Evolutionary conservation across 2,888 invertebrate species (phyloP).

Genomic region (Entomobrya proxima): DNA sequence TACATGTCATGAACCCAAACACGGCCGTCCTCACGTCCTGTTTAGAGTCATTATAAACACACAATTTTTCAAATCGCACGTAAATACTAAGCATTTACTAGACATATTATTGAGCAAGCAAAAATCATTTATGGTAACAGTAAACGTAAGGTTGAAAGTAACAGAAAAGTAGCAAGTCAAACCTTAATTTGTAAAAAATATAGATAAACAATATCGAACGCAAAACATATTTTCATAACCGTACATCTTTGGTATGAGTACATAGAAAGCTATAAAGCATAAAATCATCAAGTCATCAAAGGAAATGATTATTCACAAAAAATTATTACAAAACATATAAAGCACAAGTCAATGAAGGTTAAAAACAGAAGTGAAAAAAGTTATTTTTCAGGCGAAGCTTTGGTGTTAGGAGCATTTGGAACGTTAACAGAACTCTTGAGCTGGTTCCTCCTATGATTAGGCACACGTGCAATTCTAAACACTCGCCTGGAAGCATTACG

Average conservation of each 20-base stretch:
- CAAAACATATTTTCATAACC: neutral
- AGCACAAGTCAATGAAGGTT: neutral
- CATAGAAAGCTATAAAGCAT: neutral
- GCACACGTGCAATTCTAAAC: neutral
- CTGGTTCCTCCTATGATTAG: neutral
- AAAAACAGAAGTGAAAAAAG: neutral
- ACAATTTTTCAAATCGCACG: neutral
- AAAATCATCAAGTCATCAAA: too few species aligned
- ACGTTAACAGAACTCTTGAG: neutral
- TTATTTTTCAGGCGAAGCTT: neutral
- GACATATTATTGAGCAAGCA: too few species aligned
- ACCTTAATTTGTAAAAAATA: too few species aligned
- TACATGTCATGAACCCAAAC: slow-evolving; percentile 74
- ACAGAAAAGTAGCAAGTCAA: neutral
- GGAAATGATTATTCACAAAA: too few species aligned
- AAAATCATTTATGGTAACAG: too few species aligned
- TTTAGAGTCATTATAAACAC: neutral
- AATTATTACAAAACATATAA: too few species aligned
- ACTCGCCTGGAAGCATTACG: neutral
- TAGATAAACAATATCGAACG: too few species aligned
- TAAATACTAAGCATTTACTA: neutral
- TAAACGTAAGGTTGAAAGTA: neutral
- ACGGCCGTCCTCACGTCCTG: slow-evolving; percentile 65
- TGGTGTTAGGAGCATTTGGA: neutral
- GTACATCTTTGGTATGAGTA: neutral